Conservation (phyloP, 1,140 invertebrate genomes). For the Eumaeus atala region DNA sequence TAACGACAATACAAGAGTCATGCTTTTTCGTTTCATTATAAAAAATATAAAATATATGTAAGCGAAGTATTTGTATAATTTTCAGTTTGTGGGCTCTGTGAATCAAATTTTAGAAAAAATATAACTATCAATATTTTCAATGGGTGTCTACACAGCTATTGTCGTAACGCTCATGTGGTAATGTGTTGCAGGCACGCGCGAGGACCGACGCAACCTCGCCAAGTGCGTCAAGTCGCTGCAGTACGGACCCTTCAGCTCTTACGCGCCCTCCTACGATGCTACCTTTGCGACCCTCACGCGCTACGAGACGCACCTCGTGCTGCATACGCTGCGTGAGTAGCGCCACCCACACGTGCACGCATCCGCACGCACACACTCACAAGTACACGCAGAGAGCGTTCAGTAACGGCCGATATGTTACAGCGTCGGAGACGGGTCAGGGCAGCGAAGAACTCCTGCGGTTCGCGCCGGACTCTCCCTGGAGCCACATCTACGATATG, state of each 20-base stretch:
- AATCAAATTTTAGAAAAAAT: no score
- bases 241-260: constrained; percentile 96
- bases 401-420: neutral
- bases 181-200: constrained; percentile 81
- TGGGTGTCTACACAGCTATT: no score
- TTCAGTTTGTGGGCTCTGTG: no score
- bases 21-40: no score
- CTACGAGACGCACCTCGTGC: constrained; percentile 93
- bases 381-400: neutral
- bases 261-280: constrained; percentile 95
- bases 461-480: constrained; percentile 68
- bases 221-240: constrained; percentile 93
- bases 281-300: constrained; percentile 95
- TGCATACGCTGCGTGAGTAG: constrained; percentile 88
- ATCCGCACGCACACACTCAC: neutral
- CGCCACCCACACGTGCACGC: no score
- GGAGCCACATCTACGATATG: constrained; percentile 68
- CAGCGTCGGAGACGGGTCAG: constrained; percentile 63
- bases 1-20: no score
- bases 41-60: no score
- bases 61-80: no score
- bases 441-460: constrained; percentile 61
- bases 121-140: no score
- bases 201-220: constrained; percentile 91
- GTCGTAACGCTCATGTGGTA: no score